Conservation (phyloP, 2,888 invertebrate species). For the Corbicula japonica region DNA sequence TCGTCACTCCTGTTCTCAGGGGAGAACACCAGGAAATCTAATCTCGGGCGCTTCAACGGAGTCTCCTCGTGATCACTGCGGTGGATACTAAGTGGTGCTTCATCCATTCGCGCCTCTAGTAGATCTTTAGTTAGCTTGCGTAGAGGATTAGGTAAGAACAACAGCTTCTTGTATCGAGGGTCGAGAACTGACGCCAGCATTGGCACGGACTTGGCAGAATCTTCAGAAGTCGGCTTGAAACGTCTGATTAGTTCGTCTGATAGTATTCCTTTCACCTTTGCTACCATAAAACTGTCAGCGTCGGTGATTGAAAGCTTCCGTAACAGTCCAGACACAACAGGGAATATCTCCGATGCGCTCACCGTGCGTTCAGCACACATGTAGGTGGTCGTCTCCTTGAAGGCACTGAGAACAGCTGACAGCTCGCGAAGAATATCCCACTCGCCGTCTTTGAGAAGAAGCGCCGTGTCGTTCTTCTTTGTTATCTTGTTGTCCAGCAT, state of each 20-base stretch:
- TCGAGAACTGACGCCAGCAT: background rate
- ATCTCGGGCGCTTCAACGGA: background rate
- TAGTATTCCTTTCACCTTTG: background rate
- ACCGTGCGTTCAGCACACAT: background rate
- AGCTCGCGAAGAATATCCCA: conserved; percentile 5
- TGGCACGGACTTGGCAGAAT: conserved; percentile 2
- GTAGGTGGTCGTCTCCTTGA: no score
- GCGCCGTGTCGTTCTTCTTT: background rate
- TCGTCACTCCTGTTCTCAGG: background rate
- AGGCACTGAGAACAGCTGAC: no score
- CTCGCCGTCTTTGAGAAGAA: conserved; percentile 4
- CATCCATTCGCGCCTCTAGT: conserved; percentile 1
- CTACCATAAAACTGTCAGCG: background rate
- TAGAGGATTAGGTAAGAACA: background rate
- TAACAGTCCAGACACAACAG: background rate
- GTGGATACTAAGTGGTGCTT: conserved; percentile 9
- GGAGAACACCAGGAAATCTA: conserved; percentile 6
- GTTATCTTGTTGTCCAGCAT: conserved; percentile 8
- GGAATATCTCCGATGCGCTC: background rate
- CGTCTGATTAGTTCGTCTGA: no score
- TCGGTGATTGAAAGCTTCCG: background rate
- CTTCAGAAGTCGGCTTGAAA: background rate
- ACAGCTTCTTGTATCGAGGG: conserved; percentile 11
- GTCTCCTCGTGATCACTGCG: no score
- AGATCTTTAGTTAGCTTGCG: background rate